A percentile compares a stretch with the other conserved stretches of the same genome.
Conservation (phyloP, 2,888 invertebrate genomes). For the Ennomos fuscantarius region DNA sequence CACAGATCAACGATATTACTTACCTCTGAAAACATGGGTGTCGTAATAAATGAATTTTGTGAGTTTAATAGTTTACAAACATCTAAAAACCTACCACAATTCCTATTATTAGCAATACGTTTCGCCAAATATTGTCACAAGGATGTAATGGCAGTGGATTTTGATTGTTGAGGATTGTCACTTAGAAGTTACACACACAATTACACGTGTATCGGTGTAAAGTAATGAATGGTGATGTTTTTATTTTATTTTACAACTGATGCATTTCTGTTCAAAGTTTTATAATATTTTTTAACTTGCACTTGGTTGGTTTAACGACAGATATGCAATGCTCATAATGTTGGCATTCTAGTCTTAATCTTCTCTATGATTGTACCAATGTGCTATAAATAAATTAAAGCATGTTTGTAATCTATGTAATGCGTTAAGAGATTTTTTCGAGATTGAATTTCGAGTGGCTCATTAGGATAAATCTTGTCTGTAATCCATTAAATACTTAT, state of each 20-base stretch:
- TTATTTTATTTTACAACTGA: conserved; percentile 2
- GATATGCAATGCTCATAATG: conserved; percentile 31
- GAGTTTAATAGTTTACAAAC: not conserved
- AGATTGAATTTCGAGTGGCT: conserved; percentile 56
- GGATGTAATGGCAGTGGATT: not conserved
- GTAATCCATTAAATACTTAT: not conserved
- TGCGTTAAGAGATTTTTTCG: no score
- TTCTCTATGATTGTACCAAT: conserved; percentile 43
- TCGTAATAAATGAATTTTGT: no score
- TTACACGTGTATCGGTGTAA: conserved; percentile 1
- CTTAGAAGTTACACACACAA: no score
- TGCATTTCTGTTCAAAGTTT: conserved; percentile 25
- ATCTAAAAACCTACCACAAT: conserved; percentile 6
- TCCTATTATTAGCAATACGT: conserved; percentile 53
- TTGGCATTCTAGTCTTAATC: conserved; percentile 66
- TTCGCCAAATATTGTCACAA: conserved; percentile 56
- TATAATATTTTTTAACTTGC: conserved; percentile 11
- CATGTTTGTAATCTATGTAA: conserved; percentile 12
- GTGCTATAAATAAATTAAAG: conserved; percentile 26
- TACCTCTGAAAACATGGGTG: no score
- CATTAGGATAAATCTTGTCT: conserved; percentile 52
- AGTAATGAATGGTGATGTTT: conserved; percentile 4
- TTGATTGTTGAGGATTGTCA: not conserved
- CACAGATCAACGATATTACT: no score
- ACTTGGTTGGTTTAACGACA: conserved; percentile 23